Conservation (phyloP, 2,888 invertebrate species). For the Psylliodes chrysocephalus region DNA sequence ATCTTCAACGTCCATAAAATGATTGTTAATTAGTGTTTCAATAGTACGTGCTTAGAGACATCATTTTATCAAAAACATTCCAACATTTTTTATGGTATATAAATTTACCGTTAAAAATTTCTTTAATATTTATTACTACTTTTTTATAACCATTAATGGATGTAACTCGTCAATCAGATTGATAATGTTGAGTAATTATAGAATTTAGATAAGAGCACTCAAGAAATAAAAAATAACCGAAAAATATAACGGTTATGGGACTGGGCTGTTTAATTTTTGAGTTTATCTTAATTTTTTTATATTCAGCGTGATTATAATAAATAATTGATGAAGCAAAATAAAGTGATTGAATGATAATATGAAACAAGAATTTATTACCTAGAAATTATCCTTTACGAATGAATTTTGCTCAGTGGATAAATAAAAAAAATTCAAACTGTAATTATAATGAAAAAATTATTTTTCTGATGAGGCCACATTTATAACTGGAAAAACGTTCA, state of each 20-base stretch:
- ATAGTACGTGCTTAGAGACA: background rate
- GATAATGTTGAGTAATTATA: conserved; percentile 14
- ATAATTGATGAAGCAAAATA: too few species aligned
- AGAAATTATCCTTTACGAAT: too few species aligned
- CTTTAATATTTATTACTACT: conserved; percentile 4
- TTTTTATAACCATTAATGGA: conserved; percentile 13
- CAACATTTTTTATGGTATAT: conserved; percentile 6
- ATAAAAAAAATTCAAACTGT: too few species aligned
- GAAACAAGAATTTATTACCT: too few species aligned
- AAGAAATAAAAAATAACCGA: conserved; percentile 3
- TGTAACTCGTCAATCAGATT: conserved; percentile 16
- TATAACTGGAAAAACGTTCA: too few species aligned
- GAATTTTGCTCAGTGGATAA: too few species aligned
- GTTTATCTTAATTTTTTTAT: too few species aligned
- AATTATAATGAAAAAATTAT: too few species aligned
- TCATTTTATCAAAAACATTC: background rate
- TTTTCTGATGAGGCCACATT: too few species aligned
- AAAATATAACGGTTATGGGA: background rate
- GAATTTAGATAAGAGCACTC: conserved; percentile 10
- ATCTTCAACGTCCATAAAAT: background rate
- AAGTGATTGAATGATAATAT: too few species aligned
- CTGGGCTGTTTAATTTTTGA: too few species aligned
- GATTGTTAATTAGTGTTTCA: background rate
- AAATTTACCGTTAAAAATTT: conserved; percentile 7
- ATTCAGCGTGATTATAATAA: too few species aligned